A percentile compares a stretch with the other conserved stretches of the same genome.
phyloP scores from a whole-genome alignment of 1,140 invertebrate species.

The Dysdera silvatica region DNA sequence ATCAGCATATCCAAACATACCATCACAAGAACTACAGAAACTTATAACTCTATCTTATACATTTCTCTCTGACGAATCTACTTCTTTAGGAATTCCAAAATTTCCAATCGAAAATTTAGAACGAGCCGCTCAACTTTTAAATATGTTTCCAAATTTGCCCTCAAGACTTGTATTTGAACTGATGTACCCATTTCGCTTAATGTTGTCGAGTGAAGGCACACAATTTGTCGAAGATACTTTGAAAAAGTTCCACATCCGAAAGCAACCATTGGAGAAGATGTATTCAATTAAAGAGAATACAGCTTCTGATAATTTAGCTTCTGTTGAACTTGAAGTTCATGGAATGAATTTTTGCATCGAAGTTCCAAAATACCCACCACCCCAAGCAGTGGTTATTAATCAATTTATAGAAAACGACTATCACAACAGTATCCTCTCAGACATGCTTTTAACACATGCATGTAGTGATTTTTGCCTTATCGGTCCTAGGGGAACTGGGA shows the following conservation, averaged over 20 bases:
- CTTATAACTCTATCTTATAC: conserved; percentile 67
- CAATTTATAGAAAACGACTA: conserved; percentile 61
- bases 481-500: conserved; percentile 79
- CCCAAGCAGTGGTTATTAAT: no score
- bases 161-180: background rate
- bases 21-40: conserved; percentile 34
- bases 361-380: no score
- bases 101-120: conserved; percentile 80
- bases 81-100: conserved; percentile 67
- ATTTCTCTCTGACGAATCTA: conserved; percentile 60
- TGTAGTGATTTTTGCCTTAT: conserved; percentile 76
- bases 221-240: conserved; percentile 3
- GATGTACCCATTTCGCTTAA: conserved; percentile 18
- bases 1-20: background rate
- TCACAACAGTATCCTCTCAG: conserved; percentile 67
- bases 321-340: conserved; percentile 1
- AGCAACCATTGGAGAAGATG: background rate
- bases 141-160: conserved; percentile 3
- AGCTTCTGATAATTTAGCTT: background rate
- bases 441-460: conserved; percentile 67
- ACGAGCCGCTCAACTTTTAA: conserved; percentile 59
- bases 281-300: background rate
- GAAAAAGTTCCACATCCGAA: conserved; percentile 4
- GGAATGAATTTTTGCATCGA: background rate
- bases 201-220: conserved; percentile 8